Evolutionary conservation across 2,797 vertebrate species (phyloP).

Genomic region (Galaxias olidus): DNA sequence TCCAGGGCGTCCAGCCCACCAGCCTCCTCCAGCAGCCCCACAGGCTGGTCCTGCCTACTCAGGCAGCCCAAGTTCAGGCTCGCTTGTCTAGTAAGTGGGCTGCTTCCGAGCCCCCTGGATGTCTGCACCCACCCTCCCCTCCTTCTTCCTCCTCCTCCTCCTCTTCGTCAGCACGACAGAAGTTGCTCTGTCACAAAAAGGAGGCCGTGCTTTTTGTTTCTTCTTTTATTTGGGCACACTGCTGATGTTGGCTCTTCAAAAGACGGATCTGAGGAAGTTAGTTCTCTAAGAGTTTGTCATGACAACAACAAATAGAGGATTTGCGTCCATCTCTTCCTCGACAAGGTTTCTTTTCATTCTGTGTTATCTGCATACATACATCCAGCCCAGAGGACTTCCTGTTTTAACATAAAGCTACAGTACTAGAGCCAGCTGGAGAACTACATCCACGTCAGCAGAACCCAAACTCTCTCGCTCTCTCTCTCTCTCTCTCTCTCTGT

Average conservation of each 20-base stretch:
- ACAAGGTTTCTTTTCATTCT: no score
- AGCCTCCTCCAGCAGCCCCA: slow-evolving; percentile 79
- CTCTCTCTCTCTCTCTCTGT: no score
- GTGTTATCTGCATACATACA: no score
- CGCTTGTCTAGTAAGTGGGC: slow-evolving; percentile 99
- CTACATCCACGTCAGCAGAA: slow-evolving; percentile 70
- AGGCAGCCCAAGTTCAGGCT: slow-evolving; percentile 96
- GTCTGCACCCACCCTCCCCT: slow-evolving; percentile 40
- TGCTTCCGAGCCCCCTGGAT: slow-evolving; percentile 42
- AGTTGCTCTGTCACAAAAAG: slow-evolving; percentile 60
- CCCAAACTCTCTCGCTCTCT: slow-evolving; percentile 60
- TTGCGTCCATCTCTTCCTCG: no score
- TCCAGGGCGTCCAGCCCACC: slow-evolving; percentile 87
- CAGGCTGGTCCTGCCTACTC: slow-evolving; percentile 86
- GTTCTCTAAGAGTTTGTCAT: no score
- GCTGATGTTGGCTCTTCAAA: slow-evolving; percentile 60
- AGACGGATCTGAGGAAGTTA: not conserved
- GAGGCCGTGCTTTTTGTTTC: no score
- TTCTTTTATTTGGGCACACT: slow-evolving; percentile 56
- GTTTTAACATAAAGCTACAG: not conserved
- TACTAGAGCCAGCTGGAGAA: not conserved
- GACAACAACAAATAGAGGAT: no score
- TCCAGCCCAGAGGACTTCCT: not conserved
- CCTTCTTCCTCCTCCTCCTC: slow-evolving; percentile 71
- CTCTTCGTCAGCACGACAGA: slow-evolving; percentile 69